phyloP scores from a whole-genome alignment of 2,113 vertebrate species.

The Pycnonotus jocosus region DNA sequence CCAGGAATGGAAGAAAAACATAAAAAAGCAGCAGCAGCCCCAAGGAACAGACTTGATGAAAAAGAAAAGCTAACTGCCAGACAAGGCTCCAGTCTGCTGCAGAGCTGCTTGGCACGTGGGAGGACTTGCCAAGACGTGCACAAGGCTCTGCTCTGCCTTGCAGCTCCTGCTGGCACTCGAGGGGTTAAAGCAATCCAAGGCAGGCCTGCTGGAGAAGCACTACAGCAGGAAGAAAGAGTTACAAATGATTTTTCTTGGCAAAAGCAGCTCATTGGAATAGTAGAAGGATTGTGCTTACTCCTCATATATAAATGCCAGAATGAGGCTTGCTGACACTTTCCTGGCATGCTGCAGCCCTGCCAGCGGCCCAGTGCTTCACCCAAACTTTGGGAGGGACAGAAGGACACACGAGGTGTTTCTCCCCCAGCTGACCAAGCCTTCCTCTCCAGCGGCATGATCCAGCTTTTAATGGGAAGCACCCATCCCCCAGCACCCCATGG shows the following conservation, averaged over 20 bases:
- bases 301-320: constrained; percentile 62
- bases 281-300: constrained; percentile 66
- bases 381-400: constrained; percentile 8
- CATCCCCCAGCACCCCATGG: neutral
- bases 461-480: neutral
- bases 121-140: constrained; percentile 40
- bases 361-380: constrained; percentile 1
- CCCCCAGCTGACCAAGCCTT: neutral
- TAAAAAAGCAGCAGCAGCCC: constrained; percentile 24
- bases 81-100: constrained; percentile 28
- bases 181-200: constrained; percentile 50
- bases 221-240: constrained; percentile 63
- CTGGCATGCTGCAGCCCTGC: constrained; percentile 35
- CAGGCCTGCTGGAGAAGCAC: constrained; percentile 47
- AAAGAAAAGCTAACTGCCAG: constrained; percentile 60
- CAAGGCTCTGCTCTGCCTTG: constrained; percentile 21
- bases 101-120: neutral
- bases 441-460: neutral
- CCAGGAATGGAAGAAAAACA: constrained; percentile 6
- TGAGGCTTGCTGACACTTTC: constrained; percentile 62
- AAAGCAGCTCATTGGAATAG: constrained; percentile 57
- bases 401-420: neutral
- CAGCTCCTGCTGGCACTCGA: neutral
- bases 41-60: constrained; percentile 38
- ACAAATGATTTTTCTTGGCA: constrained; percentile 75